phyloP scores from a whole-genome alignment of 2,797 vertebrate species.

The Neosilurus mollespiculum region DNA sequence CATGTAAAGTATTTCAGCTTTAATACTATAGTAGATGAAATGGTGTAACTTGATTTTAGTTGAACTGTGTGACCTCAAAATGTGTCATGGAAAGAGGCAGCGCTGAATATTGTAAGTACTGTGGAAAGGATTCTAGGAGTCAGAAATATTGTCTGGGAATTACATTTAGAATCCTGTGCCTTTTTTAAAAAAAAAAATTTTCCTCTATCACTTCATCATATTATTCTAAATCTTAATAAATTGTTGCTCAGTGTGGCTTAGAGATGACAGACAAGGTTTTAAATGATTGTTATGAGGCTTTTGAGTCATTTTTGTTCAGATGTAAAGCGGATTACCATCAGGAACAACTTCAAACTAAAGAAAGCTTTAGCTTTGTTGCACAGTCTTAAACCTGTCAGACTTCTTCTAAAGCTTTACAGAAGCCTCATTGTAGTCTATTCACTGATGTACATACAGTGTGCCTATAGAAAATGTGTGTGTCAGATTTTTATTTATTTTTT shows the following conservation, averaged over 20 bases:
- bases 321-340: conserved; percentile 5
- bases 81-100: conserved; percentile 32
- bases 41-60: conserved; percentile 7
- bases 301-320: not conserved
- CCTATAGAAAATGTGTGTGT: not conserved
- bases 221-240: not conserved
- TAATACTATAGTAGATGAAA: not conserved
- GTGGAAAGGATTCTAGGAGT: conserved; percentile 40
- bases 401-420: not conserved
- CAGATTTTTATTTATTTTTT: not conserved
- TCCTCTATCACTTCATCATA: not conserved
- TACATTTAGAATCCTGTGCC: conserved; percentile 19
- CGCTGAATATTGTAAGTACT: conserved; percentile 18
- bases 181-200: not conserved
- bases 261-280: not conserved
- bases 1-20: not conserved
- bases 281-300: not conserved
- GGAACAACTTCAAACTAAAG: not conserved
- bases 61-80: conserved; percentile 14
- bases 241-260: not conserved
- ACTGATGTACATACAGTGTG: not conserved
- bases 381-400: conserved; percentile 10
- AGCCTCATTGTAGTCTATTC: conserved; percentile 1
- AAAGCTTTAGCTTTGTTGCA: not conserved
- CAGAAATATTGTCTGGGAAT: conserved; percentile 32